Evolutionary conservation across 2,888 invertebrate species (phyloP), one percentile per base, ranked within the genome.

Genomic region (Drosophila fungiperda): DNA sequence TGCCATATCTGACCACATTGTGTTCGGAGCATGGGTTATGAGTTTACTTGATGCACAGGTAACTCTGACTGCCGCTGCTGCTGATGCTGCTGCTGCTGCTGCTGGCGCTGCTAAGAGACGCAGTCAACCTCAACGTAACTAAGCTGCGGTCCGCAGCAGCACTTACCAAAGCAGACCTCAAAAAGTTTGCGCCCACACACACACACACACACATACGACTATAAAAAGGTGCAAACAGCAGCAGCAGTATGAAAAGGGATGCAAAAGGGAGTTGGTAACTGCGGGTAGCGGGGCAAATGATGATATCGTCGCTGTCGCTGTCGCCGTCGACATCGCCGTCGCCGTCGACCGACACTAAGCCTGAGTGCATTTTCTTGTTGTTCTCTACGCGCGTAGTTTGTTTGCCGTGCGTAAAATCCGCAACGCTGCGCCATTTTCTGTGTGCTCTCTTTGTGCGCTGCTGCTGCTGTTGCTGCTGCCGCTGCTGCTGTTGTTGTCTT

Each of bases 331-430:
- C 40, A n/a, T 40, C n/a, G 42, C 12, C 75, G 73, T 70, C 69
- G 69, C 64, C 73, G 78, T 58, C 68, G 67, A 70, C 76, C 76
- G 87, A 89, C 87, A 87, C 87, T 87, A 87, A 87, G 87, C 87
- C 89, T 87, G 89, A 87, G 87, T 87, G 87, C 87, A 87, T 89
- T 87, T 89, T 87, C 87, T 87, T 87, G 89, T 87, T 85, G 85
- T 87, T 87, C 83, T 87, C 87, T 87, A 89, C 81, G 87, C 89
- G 89, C 87, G 80, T 84, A 89, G 87, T 83, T 80, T 89, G 87
- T 86, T 87, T 86, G 89, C 89, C 84, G 82, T 87, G 87, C 89
- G 89, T 87, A 87, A 87, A 87, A 87, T 87, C 87, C 87, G 87
- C 83, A 89, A 87, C 87, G 85, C 85, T 87, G 79, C 88, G 87